A percentile compares a stretch with the other conserved stretches of the same genome.
Conservation (phyloP, 2,797 vertebrate genomes). For the Enteromius trimaculatus region DNA sequence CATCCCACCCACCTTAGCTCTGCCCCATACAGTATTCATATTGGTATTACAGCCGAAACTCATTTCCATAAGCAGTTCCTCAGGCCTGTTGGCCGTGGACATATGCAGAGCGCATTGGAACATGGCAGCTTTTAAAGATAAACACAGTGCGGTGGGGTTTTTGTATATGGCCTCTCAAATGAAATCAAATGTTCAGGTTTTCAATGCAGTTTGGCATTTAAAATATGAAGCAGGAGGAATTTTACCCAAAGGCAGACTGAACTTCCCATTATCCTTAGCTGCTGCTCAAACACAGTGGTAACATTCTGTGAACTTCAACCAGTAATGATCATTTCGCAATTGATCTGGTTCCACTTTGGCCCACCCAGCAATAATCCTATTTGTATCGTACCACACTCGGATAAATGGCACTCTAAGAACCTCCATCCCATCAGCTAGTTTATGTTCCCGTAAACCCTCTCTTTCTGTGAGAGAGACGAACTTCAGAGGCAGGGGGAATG, state of each 20-base stretch:
- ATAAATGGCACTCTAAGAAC: constrained; percentile 28
- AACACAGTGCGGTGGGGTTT: not conserved
- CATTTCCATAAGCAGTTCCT: constrained; percentile 15
- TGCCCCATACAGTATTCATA: constrained; percentile 59
- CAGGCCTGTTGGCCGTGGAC: not conserved
- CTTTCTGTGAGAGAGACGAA: constrained; percentile 40
- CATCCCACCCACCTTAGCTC: constrained; percentile 9
- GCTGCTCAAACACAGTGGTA: not conserved
- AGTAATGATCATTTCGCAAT: constrained; percentile 9
- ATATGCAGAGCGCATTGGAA: not conserved
- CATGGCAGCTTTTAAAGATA: not conserved
- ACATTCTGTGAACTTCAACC: not conserved
- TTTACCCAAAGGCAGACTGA: not conserved
- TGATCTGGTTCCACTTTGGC: constrained; percentile 27
- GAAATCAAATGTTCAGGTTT: not conserved
- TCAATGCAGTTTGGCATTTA: not conserved
- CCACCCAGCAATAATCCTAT: constrained; percentile 33
- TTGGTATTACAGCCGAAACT: constrained; percentile 4
- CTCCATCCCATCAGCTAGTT: constrained; percentile 27
- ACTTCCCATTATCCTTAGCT: constrained; percentile 15
- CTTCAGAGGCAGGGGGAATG: constrained; percentile 52
- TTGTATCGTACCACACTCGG: not conserved
- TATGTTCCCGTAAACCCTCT: constrained; percentile 56
- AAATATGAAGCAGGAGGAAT: not conserved
- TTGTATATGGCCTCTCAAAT: not conserved